Base-by-base conservation (phyloP, 1,140 invertebrate genomes). In the Cryptotermes secundus region DNA sequence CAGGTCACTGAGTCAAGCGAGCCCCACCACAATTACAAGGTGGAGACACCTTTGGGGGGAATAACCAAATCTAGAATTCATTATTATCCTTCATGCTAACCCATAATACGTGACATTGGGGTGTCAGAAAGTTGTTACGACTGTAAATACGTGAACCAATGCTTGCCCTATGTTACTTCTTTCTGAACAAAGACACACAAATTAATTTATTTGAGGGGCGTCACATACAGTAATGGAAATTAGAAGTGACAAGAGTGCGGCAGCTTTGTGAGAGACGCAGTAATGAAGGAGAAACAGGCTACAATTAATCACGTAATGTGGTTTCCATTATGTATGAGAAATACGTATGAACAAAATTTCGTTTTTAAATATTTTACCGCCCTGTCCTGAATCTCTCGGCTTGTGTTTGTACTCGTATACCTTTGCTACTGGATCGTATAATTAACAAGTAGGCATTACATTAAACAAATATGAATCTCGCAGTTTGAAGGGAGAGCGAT, bases 221-320 rank as follows among this genome's bases (percentile, higher is more conserved):
- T 65, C 24, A 65, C 59, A 26, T 65, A 14, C 12, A 65, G 26
- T 26, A 65, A 65, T 65, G 59, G n/a, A n/a, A n/a, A 65, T 65
- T 65, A 65, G 24, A 26, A 65, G 59, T 7, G 59, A n/a, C 22
- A 65, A 31, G 59, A 3, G 59, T 2, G 12, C 4, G 38, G 1
- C 59, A 7, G 59, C 59, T 65, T 7, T 31, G 59, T 31, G 59
- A n/a, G n/a, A 65, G 45, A n/a, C 59, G 59, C 59, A n/a, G 26
- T n/a, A n/a, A n/a, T 65, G 24, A n/a, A 26, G n/a, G 2, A 65
- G 2, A 65, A 65, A 65, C 59, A n/a, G 19, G 59, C 59, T 31
- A 65, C n/a, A 65, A 65, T 65, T 65, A 65, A 65, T 65, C 59
- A 65, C 59, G 24, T 65, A 26, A 31, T 65, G 59, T 65, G 59